phyloP scores from a whole-genome alignment of 2,113 vertebrate genomes.

The Rhea americana region DNA sequence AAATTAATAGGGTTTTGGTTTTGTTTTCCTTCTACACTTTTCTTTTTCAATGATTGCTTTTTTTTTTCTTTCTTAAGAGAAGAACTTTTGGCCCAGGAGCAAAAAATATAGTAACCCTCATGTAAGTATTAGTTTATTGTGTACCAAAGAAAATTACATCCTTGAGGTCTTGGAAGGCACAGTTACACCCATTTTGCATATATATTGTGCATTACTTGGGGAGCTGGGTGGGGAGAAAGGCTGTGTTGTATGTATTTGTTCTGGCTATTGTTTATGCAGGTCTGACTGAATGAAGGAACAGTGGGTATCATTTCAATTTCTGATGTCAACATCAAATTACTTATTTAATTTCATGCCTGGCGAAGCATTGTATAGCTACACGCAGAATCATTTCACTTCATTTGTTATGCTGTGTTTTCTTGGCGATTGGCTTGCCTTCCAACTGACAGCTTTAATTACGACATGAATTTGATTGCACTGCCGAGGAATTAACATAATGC shows the following conservation, averaged over 20 bases:
- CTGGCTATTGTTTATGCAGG: constrained; percentile 83
- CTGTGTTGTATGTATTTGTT: constrained; percentile 80
- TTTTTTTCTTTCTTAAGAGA: not conserved
- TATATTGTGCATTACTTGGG: constrained; percentile 81
- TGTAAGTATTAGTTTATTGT: constrained; percentile 64
- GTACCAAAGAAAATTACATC: constrained; percentile 78
- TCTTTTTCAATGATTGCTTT: not conserved
- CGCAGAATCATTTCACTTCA: constrained; percentile 91
- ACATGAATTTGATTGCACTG: constrained; percentile 92
- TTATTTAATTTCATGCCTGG: constrained; percentile 99
- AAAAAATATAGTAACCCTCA: constrained; percentile 23
- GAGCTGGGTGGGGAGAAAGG: constrained; percentile 72
- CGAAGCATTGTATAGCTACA: constrained; percentile 95
- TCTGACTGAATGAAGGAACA: constrained; percentile 86
- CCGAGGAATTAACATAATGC: constrained; percentile 87
- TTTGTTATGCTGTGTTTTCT: constrained; percentile 92
- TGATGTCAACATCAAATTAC: constrained; percentile 98
- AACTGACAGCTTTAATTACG: constrained; percentile 98
- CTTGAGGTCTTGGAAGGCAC: constrained; percentile 72
- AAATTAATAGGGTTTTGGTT: constrained; percentile 8
- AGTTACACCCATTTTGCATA: constrained; percentile 79
- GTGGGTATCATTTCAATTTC: constrained; percentile 97
- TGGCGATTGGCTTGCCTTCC: constrained; percentile 89
- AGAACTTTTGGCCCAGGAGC: constrained; percentile 57
- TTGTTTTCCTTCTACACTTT: not conserved